phyloP scores from a whole-genome alignment of 2,113 vertebrate species.

The Protobothrops flavoviridis region DNA sequence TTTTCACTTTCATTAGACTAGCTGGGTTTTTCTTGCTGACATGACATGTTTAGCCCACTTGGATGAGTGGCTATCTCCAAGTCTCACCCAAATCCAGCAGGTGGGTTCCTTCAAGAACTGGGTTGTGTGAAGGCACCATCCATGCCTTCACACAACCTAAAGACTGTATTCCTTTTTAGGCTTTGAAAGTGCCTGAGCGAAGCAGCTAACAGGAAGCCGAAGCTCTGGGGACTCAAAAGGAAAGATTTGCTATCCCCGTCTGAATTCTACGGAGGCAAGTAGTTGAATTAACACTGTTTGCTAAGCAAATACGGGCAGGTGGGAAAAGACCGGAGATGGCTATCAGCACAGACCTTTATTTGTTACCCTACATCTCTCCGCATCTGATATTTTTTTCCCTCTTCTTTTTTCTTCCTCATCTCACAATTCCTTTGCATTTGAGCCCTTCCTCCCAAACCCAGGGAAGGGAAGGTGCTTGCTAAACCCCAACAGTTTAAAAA shows the following conservation, averaged over 20 bases:
- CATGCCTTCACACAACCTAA: too few relatives aligned
- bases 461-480: neutral
- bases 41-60: too few relatives aligned
- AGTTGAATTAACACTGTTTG: slow-evolving; percentile 72
- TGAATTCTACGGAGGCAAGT: slow-evolving; percentile 34
- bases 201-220: neutral
- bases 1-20: neutral
- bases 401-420: neutral
- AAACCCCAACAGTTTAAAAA: neutral
- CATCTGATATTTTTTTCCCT: neutral
- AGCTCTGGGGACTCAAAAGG: neutral
- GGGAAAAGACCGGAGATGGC: slow-evolving; percentile 51
- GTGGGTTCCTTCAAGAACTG: neutral
- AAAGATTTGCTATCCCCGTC: slow-evolving; percentile 45
- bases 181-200: neutral
- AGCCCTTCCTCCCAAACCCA: neutral
- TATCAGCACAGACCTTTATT: slow-evolving; percentile 62
- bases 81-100: neutral
- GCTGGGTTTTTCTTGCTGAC: neutral
- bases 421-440: neutral
- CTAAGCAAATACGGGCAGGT: slow-evolving; percentile 66
- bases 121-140: neutral
- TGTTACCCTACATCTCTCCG: slow-evolving; percentile 62
- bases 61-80: neutral
- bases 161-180: neutral